These are phyloP conservation scores for Rhinoderma darwinii DNA, from an alignment of 2,113 vertebrate species.

Conservation along the genomic window DNA sequence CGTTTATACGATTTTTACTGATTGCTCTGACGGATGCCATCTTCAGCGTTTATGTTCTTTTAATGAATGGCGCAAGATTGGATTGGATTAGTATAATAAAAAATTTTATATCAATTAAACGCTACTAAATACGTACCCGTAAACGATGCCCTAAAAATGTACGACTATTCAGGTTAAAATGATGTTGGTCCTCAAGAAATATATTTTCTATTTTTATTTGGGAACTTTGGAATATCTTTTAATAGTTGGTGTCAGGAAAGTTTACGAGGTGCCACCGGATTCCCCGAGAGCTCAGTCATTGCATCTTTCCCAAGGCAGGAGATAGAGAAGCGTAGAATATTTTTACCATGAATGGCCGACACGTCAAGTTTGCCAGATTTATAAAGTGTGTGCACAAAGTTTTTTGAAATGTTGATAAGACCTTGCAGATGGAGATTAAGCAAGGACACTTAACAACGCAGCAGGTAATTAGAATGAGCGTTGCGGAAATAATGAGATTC, in stretches of 20 bases:
- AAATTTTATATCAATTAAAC: too few species aligned
- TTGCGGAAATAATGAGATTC: background rate
- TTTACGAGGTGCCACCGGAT: background rate
- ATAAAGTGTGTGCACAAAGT: background rate
- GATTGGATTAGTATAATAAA: too few species aligned
- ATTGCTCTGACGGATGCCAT: too few species aligned
- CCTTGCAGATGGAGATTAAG: background rate
- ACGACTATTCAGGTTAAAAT: too few species aligned
- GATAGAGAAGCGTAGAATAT: slow-evolving; percentile 9
- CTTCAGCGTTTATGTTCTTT: too few species aligned
- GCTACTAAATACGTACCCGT: too few species aligned
- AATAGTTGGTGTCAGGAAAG: background rate
- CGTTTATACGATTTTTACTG: too few species aligned
- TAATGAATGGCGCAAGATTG: too few species aligned
- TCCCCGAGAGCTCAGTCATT: background rate
- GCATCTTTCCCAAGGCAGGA: background rate
- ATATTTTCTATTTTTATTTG: background rate
- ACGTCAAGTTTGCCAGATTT: background rate
- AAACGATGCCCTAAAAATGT: too few species aligned
- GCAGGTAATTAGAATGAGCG: background rate
- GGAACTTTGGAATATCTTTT: background rate
- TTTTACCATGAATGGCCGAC: slow-evolving; percentile 36
- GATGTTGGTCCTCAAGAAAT: too few species aligned
- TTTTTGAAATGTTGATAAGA: background rate
- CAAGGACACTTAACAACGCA: background rate